Conservation (phyloP, 2,797 vertebrate genomes). For the Oreonectes daqikongensis region DNA sequence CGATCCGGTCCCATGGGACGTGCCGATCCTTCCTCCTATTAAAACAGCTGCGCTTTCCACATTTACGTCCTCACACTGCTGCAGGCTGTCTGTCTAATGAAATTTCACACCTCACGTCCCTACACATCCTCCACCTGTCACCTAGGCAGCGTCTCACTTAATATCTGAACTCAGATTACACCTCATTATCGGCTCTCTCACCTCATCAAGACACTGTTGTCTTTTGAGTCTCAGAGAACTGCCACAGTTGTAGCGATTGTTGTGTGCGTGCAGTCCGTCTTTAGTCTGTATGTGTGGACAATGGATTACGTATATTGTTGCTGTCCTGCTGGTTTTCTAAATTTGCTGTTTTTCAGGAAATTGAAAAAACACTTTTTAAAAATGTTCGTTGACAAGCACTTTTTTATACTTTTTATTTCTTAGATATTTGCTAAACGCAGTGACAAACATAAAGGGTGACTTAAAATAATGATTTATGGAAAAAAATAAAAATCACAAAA, state of each 20-base stretch:
- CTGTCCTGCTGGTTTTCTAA: too few relatives aligned
- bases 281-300: neutral
- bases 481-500: too few relatives aligned
- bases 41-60: constrained; percentile 22
- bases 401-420: too few relatives aligned
- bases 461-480: too few relatives aligned
- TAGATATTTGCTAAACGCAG: too few relatives aligned
- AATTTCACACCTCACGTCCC: constrained; percentile 37
- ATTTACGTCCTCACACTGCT: constrained; percentile 12
- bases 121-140: constrained; percentile 27
- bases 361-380: too few relatives aligned
- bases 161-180: constrained; percentile 43
- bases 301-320: too few relatives aligned
- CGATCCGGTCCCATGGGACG: neutral
- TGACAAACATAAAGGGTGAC: too few relatives aligned
- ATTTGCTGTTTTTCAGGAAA: too few relatives aligned
- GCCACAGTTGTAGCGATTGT: neutral
- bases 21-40: constrained; percentile 3
- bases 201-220: constrained; percentile 36
- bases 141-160: constrained; percentile 21
- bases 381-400: too few relatives aligned
- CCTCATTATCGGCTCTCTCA: constrained; percentile 34
- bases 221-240: constrained; percentile 8
- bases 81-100: constrained; percentile 35
- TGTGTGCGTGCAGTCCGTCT: neutral